Evolutionary conservation across 2,113 vertebrate species (phyloP).

Genomic region (Coryphaenoides rupestris): DNA sequence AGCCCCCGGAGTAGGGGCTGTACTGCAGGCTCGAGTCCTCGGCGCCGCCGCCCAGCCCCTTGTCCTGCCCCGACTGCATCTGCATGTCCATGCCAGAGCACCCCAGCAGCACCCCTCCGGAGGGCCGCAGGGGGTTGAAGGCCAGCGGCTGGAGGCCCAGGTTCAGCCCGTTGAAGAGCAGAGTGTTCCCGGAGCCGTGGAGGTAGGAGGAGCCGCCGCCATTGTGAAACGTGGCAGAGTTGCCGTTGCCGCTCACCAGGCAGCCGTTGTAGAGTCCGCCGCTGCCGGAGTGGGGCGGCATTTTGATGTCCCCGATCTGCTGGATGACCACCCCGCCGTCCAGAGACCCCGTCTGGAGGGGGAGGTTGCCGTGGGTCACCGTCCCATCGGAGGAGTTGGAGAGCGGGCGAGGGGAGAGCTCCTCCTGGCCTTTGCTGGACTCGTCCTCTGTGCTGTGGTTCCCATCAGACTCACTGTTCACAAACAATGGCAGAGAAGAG

Average conservation of each 20-base stretch:
- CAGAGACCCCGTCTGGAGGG: slow-evolving; percentile 75
- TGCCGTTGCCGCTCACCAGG: slow-evolving; percentile 81
- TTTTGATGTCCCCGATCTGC: slow-evolving; percentile 94
- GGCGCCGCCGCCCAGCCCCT: slow-evolving; percentile 79
- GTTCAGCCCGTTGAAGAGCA: slow-evolving; percentile 93
- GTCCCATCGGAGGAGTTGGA: slow-evolving; percentile 83
- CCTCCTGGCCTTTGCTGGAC: slow-evolving; percentile 96
- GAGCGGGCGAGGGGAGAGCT: slow-evolving; percentile 89
- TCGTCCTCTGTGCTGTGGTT: slow-evolving; percentile 99
- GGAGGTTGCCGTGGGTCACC: slow-evolving; percentile 74
- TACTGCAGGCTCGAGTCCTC: slow-evolving; percentile 77
- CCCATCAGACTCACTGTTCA: slow-evolving; percentile 92
- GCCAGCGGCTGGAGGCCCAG: slow-evolving; percentile 85
- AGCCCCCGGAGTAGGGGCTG: slow-evolving; percentile 76
- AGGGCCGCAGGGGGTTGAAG: slow-evolving; percentile 83
- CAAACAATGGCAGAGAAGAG: no score
- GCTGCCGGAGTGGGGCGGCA: slow-evolving; percentile 81
- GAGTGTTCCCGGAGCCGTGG: slow-evolving; percentile 89
- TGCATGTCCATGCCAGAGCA: slow-evolving; percentile 82
- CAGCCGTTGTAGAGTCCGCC: slow-evolving; percentile 86
- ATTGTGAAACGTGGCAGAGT: slow-evolving; percentile 89
- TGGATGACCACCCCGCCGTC: slow-evolving; percentile 92
- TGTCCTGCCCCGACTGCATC: slow-evolving; percentile 78
- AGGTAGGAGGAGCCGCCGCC: slow-evolving; percentile 88
- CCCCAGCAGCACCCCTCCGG: slow-evolving; percentile 76